Conservation (phyloP, 2,797 vertebrate genomes). For the Merluccius polli region DNA sequence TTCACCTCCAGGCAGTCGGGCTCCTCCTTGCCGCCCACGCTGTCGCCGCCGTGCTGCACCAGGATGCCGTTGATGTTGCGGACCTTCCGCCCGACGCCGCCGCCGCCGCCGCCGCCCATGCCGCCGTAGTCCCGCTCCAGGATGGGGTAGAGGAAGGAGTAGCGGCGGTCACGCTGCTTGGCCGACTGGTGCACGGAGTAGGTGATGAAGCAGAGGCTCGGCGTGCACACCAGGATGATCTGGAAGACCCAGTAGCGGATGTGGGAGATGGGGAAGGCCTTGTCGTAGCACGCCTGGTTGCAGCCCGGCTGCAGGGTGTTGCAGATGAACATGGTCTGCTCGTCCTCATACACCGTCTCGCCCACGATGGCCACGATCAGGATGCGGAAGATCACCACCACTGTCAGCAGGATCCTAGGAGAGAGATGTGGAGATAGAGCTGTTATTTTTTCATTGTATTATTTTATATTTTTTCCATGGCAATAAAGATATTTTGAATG, state of each 20-base stretch:
- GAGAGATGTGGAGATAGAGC: conserved; percentile 15
- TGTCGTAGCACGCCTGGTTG: conserved; percentile 91
- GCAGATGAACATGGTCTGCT: conserved; percentile 90
- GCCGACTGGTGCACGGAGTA: conserved; percentile 85
- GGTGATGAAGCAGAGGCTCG: conserved; percentile 87
- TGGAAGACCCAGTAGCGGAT: conserved; percentile 90
- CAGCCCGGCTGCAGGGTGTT: conserved; percentile 91
- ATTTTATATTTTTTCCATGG: no score
- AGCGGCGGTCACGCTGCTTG: conserved; percentile 79
- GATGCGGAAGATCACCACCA: conserved; percentile 91
- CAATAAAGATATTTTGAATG: no score
- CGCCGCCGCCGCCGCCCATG: conserved; percentile 39
- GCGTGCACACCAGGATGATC: conserved; percentile 85
- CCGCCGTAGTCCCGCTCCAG: conserved; percentile 74
- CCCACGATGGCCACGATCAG: conserved; percentile 89
- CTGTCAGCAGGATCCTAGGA: conserved; percentile 85
- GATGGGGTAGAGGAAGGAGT: conserved; percentile 80
- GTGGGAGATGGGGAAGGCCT: conserved; percentile 90
- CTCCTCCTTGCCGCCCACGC: conserved; percentile 70
- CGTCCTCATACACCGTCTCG: conserved; percentile 88
- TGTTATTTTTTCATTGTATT: background rate
- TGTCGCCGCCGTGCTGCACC: conserved; percentile 68
- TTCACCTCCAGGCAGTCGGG: conserved; percentile 75
- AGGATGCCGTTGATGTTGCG: conserved; percentile 76
- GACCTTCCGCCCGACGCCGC: conserved; percentile 62